Evolutionary conservation across 2,797 vertebrate species (phyloP), one percentile per base, ranked within the genome.

Genomic region (Poecilia picta): DNA sequence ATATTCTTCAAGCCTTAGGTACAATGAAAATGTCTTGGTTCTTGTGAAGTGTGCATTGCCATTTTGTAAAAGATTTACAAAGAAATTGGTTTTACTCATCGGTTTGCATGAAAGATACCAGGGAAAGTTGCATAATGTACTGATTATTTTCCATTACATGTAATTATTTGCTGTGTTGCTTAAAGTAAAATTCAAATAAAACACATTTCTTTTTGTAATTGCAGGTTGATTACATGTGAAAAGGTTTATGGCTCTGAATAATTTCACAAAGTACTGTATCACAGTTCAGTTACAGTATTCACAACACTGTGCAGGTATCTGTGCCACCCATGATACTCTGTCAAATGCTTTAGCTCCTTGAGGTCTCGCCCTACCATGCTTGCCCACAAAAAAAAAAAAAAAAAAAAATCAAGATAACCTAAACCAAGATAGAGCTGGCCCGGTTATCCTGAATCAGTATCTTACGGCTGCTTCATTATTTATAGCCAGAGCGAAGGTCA

Each of bases 401-500:
- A 33, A 33, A 3, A 33, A 72, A 51, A 64, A 57, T 74, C 57
- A 53, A 78, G 66, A 79, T 85, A 36, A 84, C 76, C 77, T 45
- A 73, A 72, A 71, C 72, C 72, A 20, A 74, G 83, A 84, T 20
- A 47, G 77, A 76, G 83, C 78, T 20, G 33, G 81, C 79, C 75
- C 81, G 81, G 81, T 90, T 83, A 89, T 84, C 91, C 82, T 91
- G 89, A 93, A 94, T 95, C 93, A 93, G 88, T 85, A 59, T 88
- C 94, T 93, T 90, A 94, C 77, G 75, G 83, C 59, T 57, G 72
- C 75, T 84, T 80, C 49, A 64, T 93, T 94, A 95, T 95, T 95
- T 95, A 95, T 91, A 85, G 87, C 59, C 76, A 23, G 74, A 83
- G 86, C 81, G 86, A 95, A 95, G 94, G 95, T 95, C 93, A 89